Conservation (phyloP, 2,888 invertebrate species). For the Caenorhabditis japonica region DNA sequence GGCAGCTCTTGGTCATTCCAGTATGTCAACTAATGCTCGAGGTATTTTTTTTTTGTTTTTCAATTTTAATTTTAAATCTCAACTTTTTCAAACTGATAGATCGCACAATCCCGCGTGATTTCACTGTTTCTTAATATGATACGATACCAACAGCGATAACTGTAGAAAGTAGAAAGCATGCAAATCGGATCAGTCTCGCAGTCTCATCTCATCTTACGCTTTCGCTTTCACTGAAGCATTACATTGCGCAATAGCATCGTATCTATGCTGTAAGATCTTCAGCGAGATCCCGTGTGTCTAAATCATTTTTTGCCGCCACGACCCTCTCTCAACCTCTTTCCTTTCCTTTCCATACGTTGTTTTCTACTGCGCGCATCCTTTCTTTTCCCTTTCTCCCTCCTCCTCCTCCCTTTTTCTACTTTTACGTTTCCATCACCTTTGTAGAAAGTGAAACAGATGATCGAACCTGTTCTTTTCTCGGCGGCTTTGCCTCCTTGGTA, state of each 20-base stretch:
- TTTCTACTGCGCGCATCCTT: too few relatives aligned
- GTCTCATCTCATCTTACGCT: neutral
- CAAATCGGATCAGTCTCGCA: conserved; percentile 21
- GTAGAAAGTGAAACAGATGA: conserved; percentile 49
- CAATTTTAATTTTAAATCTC: too few relatives aligned
- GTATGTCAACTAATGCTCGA: conserved; percentile 79
- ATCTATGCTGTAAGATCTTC: conserved; percentile 53
- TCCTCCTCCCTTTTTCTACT: conserved; percentile 29
- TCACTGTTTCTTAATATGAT: too few relatives aligned
- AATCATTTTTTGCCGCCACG: conserved; percentile 24
- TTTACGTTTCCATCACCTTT: conserved; percentile 43
- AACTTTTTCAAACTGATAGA: too few relatives aligned
- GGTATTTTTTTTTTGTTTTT: too few relatives aligned
- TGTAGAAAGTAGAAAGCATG: neutral
- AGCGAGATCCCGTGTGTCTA: conserved; percentile 33
- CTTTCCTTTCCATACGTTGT: conserved; percentile 3
- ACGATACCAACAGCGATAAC: too few relatives aligned
- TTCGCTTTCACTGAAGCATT: conserved; percentile 28
- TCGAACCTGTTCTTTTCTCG: conserved; percentile 59
- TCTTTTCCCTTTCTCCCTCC: conserved; percentile 13
- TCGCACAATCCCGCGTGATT: too few relatives aligned
- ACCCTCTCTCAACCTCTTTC: conserved; percentile 6
- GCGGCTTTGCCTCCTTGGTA: conserved; percentile 48
- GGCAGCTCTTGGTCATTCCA: conserved; percentile 87
- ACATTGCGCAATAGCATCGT: conserved; percentile 26